Conservation (phyloP, 2,888 invertebrate species). For the Caenorhabditis imperialis region DNA sequence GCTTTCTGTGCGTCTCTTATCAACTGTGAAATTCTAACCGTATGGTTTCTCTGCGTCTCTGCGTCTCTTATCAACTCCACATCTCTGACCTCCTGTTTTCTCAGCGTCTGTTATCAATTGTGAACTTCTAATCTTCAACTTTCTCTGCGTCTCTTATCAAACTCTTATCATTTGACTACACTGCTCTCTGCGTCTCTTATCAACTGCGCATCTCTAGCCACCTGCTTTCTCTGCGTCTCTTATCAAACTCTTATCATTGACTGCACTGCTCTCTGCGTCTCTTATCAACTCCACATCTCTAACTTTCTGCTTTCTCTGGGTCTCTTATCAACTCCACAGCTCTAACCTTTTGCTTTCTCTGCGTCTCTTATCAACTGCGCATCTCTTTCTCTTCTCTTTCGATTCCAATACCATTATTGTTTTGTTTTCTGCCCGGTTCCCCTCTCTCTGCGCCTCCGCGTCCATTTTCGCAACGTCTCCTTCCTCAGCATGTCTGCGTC, state of each 20-base stretch:
- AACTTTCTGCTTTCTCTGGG: background rate
- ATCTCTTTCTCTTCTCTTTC: slow-evolving; percentile 4
- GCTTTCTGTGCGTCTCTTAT: no score
- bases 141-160: no score
- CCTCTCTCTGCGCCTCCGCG: slow-evolving; percentile 4
- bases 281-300: slow-evolving; percentile 3
- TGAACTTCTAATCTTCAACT: no score
- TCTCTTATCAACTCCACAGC: slow-evolving; percentile 4
- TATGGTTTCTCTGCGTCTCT: no score
- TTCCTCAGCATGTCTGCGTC: slow-evolving; percentile 8
- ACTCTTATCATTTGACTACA: no score
- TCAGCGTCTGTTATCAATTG: no score
- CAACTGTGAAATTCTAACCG: no score
- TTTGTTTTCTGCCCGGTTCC: slow-evolving; percentile 22
- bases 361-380: background rate
- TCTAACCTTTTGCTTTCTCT: slow-evolving; percentile 2
- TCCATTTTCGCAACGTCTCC: slow-evolving; percentile 28
- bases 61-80: no score
- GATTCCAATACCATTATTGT: slow-evolving; percentile 21
- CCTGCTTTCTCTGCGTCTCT: no score
- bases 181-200: background rate
- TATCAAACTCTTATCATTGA: no score
- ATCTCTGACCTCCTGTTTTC: background rate
- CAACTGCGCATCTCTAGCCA: slow-evolving; percentile 2
- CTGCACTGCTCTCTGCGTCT: no score